Evolutionary conservation across 2,113 vertebrate genomes (phyloP).

Genomic region (Tympanuchus pallidicinctus): DNA sequence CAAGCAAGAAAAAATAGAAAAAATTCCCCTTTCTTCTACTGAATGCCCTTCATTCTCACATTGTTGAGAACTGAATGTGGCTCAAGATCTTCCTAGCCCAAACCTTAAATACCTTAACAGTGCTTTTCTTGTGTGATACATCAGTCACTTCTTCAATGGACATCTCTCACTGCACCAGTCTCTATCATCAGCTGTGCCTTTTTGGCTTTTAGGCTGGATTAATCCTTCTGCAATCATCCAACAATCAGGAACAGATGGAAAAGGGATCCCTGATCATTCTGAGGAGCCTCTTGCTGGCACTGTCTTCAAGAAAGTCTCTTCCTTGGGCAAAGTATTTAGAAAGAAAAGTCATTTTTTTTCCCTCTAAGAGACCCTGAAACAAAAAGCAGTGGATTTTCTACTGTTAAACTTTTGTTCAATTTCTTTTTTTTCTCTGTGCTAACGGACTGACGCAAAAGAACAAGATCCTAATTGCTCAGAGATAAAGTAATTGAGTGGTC

Average conservation of each 20-base stretch:
- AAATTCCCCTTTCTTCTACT: neutral
- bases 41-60: neutral
- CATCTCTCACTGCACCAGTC: neutral
- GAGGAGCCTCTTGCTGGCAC: neutral
- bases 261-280: neutral
- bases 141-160: neutral
- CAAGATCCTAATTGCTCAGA: conserved; percentile 73
- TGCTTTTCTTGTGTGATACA: neutral
- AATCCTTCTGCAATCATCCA: neutral
- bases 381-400: conserved; percentile 27
- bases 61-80: neutral
- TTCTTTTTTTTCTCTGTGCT: neutral
- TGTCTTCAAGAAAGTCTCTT: neutral
- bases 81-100: neutral
- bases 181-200: accelerated
- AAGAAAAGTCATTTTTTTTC: neutral
- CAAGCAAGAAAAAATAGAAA: neutral
- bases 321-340: neutral
- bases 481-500: conserved; percentile 78
- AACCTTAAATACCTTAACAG: neutral
- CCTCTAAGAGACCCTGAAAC: neutral
- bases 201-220: neutral
- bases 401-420: conserved; percentile 23
- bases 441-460: conserved; percentile 67
- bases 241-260: neutral